These are phyloP conservation scores for Neosilurus hyrtlii DNA, from an alignment of 2,797 vertebrate species.

Conservation along the genomic window DNA sequence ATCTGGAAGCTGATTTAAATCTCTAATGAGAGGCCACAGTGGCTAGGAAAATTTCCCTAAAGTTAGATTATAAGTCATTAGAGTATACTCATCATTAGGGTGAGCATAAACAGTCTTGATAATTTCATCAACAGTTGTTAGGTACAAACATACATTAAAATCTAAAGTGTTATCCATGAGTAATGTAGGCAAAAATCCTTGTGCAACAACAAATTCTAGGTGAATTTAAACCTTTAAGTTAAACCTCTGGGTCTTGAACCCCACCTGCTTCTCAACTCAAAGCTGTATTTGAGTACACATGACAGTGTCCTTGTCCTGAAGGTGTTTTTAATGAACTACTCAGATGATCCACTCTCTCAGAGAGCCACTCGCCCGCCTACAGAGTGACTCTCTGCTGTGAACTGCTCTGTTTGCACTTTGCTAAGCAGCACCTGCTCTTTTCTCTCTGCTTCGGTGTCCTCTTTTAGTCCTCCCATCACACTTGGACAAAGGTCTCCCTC, in stretches of 20 bases:
- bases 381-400: slow-evolving; percentile 37
- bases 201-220: background rate
- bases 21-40: no score
- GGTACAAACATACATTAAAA: background rate
- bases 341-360: slow-evolving; percentile 46
- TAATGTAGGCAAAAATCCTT: background rate
- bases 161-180: no score
- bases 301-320: slow-evolving; percentile 45
- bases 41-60: background rate
- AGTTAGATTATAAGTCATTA: background rate
- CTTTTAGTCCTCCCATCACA: slow-evolving; percentile 28
- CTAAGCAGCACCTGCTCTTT: slow-evolving; percentile 33
- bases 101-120: background rate
- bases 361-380: slow-evolving; percentile 40
- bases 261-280: slow-evolving; percentile 19
- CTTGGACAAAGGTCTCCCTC: slow-evolving; percentile 15
- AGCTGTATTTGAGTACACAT: slow-evolving; percentile 40
- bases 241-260: background rate
- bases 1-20: background rate
- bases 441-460: background rate
- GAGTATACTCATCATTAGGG: background rate
- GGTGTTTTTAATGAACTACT: slow-evolving; percentile 56
- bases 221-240: background rate
- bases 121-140: background rate
- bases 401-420: slow-evolving; percentile 37